Evolutionary conservation across 2,113 vertebrate genomes (phyloP).

Genomic region (Dasyurus viverrinus): DNA sequence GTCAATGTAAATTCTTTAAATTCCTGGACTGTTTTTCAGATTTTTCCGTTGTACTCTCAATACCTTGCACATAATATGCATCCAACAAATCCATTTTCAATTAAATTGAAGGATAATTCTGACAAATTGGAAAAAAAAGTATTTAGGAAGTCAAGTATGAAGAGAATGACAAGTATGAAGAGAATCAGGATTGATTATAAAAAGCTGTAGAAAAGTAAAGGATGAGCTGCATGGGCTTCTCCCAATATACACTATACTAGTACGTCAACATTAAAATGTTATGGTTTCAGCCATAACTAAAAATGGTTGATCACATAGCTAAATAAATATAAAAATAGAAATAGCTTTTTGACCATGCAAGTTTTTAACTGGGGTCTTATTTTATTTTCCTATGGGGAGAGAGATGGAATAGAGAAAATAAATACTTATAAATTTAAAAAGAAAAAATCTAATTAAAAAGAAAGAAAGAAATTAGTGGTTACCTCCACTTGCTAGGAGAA

Average conservation of each 20-base stretch:
- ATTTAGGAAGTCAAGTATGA: not conserved
- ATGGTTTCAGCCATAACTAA: not conserved
- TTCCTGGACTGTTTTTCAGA: too few relatives aligned
- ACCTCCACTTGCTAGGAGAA: too few relatives aligned
- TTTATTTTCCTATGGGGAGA: not conserved
- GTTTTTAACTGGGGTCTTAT: not conserved
- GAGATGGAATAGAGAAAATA: not conserved
- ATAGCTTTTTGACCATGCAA: not conserved
- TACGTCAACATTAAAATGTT: not conserved
- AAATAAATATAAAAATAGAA: not conserved
- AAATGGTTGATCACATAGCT: not conserved
- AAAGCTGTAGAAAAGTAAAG: not conserved
- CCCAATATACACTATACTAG: not conserved
- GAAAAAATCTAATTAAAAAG: not conserved
- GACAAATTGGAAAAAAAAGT: not conserved
- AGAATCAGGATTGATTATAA: not conserved
- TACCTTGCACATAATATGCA: too few relatives aligned
- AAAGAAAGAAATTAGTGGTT: not conserved
- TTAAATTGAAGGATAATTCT: not conserved
- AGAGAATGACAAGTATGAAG: not conserved
- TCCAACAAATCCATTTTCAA: not conserved
- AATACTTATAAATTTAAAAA: not conserved
- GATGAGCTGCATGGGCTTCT: not conserved
- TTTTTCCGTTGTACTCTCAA: too few relatives aligned
- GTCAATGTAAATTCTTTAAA: too few relatives aligned